A percentile compares a stretch with the other conserved stretches of the same genome.
phyloP scores from a whole-genome alignment of 1,140 invertebrate genomes.

The Lerema accius region DNA sequence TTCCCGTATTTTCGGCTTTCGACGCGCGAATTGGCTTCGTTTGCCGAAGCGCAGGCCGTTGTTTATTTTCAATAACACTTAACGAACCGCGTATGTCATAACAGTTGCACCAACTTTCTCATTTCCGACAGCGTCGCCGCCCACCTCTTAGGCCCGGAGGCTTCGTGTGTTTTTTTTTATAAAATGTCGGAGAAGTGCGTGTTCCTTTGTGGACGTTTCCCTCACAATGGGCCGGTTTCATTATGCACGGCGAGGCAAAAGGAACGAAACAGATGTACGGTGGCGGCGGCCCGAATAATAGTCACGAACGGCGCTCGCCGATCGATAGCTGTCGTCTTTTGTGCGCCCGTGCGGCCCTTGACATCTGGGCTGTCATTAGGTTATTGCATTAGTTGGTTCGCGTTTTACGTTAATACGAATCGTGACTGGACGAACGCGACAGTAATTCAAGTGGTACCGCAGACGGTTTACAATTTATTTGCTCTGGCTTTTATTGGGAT shows the following conservation, averaged over 20 bases:
- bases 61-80: constrained; percentile 74
- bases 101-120: constrained; percentile 77
- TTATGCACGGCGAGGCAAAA: constrained; percentile 71
- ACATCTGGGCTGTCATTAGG: constrained; percentile 26
- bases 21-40: constrained; percentile 61
- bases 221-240: constrained; percentile 75
- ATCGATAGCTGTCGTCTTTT: constrained; percentile 69
- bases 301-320: constrained; percentile 64
- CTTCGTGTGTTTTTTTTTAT: constrained; percentile 71
- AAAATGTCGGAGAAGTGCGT: constrained; percentile 65
- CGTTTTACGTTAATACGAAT: constrained; percentile 22
- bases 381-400: constrained; percentile 29
- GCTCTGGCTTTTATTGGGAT: neutral
- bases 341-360: constrained; percentile 36
- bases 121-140: constrained; percentile 66
- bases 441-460: constrained; percentile 17
- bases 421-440: constrained; percentile 15
- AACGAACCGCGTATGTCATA: constrained; percentile 77
- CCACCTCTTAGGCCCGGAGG: constrained; percentile 64
- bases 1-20: constrained; percentile 40
- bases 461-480: constrained; percentile 4
- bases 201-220: constrained; percentile 74
- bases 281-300: constrained; percentile 67
- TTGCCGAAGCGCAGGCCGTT: constrained; percentile 45
- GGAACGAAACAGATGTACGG: constrained; percentile 77